phyloP scores from a whole-genome alignment of 2,113 vertebrate genomes.

The Pelecanus crispus region DNA sequence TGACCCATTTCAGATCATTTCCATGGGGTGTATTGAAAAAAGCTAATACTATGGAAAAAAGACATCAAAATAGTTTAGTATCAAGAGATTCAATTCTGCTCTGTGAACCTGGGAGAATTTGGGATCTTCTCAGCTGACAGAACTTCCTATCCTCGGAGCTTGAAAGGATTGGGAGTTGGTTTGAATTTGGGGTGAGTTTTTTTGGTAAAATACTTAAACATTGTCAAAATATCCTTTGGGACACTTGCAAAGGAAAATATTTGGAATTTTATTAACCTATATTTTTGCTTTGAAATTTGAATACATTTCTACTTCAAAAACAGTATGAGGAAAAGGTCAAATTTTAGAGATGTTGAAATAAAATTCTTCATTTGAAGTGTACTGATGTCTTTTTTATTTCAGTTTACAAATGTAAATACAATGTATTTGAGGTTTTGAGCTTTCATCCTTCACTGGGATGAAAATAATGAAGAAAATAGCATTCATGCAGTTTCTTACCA shows the following conservation, averaged over 20 bases:
- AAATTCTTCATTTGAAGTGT: background rate
- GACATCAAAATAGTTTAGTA: background rate
- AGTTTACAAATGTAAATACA: background rate
- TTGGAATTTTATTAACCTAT: background rate
- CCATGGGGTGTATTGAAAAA: background rate
- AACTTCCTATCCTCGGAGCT: background rate
- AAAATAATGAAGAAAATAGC: background rate
- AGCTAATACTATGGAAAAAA: background rate
- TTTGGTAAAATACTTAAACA: background rate
- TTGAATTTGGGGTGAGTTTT: background rate
- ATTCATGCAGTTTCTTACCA: background rate
- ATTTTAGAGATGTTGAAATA: background rate
- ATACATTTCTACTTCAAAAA: background rate
- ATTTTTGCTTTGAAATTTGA: background rate
- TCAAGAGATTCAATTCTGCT: background rate
- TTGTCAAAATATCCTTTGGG: background rate
- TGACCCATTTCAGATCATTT: background rate
- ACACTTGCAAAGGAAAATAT: background rate
- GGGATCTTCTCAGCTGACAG: background rate
- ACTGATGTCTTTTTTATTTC: background rate
- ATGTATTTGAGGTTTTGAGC: background rate
- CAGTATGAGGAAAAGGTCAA: background rate
- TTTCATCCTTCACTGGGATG: background rate
- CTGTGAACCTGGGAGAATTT: background rate
- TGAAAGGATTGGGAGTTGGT: background rate